These are phyloP conservation scores for Morone chrysops DNA, from an alignment of 2,113 vertebrate species.

Conservation along the genomic window DNA sequence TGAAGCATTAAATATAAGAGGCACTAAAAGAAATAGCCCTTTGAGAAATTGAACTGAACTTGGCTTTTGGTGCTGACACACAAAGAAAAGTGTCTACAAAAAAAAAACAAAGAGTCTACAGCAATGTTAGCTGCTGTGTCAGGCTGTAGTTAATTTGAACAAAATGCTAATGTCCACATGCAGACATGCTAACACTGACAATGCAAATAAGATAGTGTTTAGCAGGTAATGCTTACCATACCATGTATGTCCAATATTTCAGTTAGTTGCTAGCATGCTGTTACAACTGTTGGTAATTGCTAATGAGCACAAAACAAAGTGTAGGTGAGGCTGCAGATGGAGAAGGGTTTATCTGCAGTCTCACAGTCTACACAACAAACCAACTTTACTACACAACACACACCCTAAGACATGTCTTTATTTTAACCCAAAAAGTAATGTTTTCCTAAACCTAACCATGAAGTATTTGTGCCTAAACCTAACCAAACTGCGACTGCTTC, in stretches of 20 bases:
- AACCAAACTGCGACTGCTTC: no score
- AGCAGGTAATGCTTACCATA: background rate
- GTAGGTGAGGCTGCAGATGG: no score
- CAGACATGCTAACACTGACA: background rate
- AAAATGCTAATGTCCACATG: background rate
- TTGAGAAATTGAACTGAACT: background rate
- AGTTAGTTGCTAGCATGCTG: background rate
- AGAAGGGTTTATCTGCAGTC: no score
- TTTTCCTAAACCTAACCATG: no score
- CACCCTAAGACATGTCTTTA: no score
- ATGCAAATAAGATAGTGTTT: background rate
- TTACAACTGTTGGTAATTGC: no score
- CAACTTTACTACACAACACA: no score
- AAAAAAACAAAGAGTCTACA: background rate
- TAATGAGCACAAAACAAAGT: no score
- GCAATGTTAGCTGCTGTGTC: background rate
- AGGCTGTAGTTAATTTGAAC: background rate
- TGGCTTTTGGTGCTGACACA: background rate
- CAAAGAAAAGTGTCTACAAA: no score
- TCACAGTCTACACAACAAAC: no score
- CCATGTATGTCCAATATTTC: background rate
- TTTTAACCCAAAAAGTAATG: no score
- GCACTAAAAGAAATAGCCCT: background rate
- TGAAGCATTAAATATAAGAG: background rate
- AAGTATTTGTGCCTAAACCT: no score